Base-by-base conservation (phyloP, 2,888 invertebrate genomes). In the Teinopalpus imperialis region DNA sequence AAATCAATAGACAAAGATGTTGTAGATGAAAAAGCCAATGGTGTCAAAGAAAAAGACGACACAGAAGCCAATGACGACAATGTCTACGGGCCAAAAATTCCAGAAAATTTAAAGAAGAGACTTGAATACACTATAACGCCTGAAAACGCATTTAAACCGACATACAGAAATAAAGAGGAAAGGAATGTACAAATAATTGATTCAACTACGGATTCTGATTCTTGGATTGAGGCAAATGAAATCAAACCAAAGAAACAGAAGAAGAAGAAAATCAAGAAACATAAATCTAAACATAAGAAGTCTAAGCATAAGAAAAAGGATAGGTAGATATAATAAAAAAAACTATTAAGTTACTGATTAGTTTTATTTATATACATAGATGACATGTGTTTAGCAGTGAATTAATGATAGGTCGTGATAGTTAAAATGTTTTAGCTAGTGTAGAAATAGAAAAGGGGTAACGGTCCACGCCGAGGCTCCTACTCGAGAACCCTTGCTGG, bases 21-120 rank as follows among this genome's bases (percentile, higher is more conserved):
- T 26, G 3, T 4, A 8, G 39, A 39, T 27, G 21, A 24, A 16
- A 12, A 36, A 32, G 36, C 32, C 3, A 41, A 29, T 14, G n/a
- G 13, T 9, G 26, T 8, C 8, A 26, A 24, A 31, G 4, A 3
- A 14, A 31, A 26, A 21, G 9, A 30, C 14, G 26, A 20, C 3
- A 20, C 18, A 20, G 37, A 48, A 16, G 31, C 21, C 3, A 51
- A 41, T 30, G 51, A 51, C 8, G 56, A 61, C 1, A 73, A 86
- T 56, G 66, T 81, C 8, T 92, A 92, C 40, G 92, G 92, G 0
- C 92, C 92, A 0, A 90, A 85, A 63, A 82, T 92, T 52, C 92
- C 92, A 0, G 83, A 88, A 5, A 87, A 71, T 54, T 57, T 88
- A 24, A 66, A 69, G 48, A 75, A 69, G 31, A 66, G 69, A 42